phyloP scores from a whole-genome alignment of 1,140 invertebrate genomes.

The Colletes latitarsis region DNA sequence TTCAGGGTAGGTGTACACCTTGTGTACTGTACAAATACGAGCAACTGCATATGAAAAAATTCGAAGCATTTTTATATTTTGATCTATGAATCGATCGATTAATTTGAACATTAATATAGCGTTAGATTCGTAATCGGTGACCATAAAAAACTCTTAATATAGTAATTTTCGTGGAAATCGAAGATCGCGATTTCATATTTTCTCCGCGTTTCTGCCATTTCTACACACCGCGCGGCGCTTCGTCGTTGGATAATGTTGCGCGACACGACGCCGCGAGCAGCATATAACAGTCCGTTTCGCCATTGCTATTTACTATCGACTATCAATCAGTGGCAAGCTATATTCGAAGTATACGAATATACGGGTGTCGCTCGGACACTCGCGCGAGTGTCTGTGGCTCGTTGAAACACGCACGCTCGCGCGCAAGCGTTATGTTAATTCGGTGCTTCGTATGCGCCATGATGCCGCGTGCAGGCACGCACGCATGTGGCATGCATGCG shows the following conservation, averaged over 20 bases:
- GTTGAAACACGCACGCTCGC: neutral
- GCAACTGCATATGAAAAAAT: too few relatives aligned
- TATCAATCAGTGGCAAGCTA: conserved; percentile 50
- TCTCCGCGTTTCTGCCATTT: too few relatives aligned
- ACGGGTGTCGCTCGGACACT: neutral
- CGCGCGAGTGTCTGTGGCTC: conserved; percentile 9
- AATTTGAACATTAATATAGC: too few relatives aligned
- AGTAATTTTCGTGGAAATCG: too few relatives aligned
- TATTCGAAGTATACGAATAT: conserved; percentile 55
- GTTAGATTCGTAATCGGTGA: too few relatives aligned
- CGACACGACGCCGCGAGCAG: neutral
- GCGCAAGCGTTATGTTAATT: conserved; percentile 65
- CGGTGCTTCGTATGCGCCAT: conserved; percentile 68
- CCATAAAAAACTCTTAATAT: too few relatives aligned
- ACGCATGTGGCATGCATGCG: conserved; percentile 54
- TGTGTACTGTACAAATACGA: too few relatives aligned
- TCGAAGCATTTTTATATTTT: too few relatives aligned
- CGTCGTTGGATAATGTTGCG: conserved; percentile 33
- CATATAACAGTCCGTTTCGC: conserved; percentile 18
- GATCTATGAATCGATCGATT: too few relatives aligned
- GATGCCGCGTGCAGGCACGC: conserved; percentile 51
- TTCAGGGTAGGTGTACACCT: too few relatives aligned
- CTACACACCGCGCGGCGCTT: neutral
- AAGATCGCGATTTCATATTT: too few relatives aligned
- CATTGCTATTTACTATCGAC: conserved; percentile 48